A percentile compares a stretch with the other conserved stretches of the same genome.
Conservation (phyloP, 2,888 invertebrate species). For the Sipha maydis region DNA sequence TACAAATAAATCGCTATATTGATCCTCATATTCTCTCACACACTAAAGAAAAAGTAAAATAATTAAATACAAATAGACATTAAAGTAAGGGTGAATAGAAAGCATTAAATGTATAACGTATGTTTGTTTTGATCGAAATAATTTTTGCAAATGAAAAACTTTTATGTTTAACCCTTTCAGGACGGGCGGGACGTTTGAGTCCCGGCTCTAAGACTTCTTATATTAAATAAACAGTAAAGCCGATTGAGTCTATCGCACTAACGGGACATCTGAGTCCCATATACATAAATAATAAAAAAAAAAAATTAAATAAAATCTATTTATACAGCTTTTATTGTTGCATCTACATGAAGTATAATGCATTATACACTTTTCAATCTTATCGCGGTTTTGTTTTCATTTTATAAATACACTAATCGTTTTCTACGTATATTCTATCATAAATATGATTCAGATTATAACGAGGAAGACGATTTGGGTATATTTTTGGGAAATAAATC, state of each 20-base stretch:
- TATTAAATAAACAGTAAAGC: neutral
- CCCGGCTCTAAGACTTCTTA: neutral
- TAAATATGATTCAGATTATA: neutral
- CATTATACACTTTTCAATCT: slow-evolving; percentile 1
- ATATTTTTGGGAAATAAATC: no score
- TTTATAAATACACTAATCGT: slow-evolving; percentile 12
- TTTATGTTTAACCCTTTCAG: slow-evolving; percentile 1
- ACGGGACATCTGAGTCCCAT: slow-evolving; percentile 14
- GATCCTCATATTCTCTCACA: no score
- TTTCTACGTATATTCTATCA: neutral
- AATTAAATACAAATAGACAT: no score
- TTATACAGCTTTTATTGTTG: slow-evolving; percentile 2
- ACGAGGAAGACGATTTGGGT: no score
- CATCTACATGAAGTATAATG: no score
- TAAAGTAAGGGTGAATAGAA: no score
- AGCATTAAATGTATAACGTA: no score
- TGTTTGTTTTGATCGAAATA: no score
- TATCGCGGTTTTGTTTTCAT: slow-evolving; percentile 9
- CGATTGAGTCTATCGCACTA: neutral
- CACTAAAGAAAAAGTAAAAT: no score
- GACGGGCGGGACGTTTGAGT: slow-evolving; percentile 5
- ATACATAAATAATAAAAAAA: neutral
- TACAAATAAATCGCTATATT: no score
- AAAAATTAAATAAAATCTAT: neutral
- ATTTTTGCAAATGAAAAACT: no score